Conservation (phyloP, 1,140 invertebrate species). For the Diachasma alloeum region DNA sequence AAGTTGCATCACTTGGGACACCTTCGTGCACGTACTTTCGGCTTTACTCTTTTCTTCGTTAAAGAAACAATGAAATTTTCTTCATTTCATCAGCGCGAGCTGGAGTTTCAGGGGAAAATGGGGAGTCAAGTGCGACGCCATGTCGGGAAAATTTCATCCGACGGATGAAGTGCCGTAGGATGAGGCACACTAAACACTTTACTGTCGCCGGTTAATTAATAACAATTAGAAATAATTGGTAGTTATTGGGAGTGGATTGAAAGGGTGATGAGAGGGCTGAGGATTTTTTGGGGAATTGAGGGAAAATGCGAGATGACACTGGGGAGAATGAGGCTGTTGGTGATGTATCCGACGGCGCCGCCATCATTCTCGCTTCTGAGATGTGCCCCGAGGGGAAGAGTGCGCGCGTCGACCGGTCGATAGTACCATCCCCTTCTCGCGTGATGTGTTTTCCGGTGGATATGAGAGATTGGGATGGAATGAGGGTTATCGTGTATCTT, state of each 20-base stretch:
- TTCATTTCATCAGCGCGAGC: no score
- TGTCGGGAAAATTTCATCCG: no score
- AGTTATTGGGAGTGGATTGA: no score
- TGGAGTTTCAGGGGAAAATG: no score
- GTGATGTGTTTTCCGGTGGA: neutral
- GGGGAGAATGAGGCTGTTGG: neutral
- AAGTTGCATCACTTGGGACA: constrained; percentile 22
- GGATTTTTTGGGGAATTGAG: no score
- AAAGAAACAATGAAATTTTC: neutral
- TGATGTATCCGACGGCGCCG: constrained; percentile 29
- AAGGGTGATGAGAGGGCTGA: no score
- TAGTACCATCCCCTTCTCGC: constrained; percentile 35
- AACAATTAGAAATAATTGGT: no score
- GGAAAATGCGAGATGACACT: neutral
- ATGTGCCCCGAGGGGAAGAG: constrained; percentile 28
- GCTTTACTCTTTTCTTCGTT: neutral
- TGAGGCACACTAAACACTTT: no score
- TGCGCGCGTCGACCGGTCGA: constrained; percentile 59
- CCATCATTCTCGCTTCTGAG: constrained; percentile 42
- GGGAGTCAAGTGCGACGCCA: no score
- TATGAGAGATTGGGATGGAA: neutral
- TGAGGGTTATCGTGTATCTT: neutral
- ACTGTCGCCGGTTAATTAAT: no score
- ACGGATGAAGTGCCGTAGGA: no score
- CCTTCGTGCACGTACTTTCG: constrained; percentile 8